Evolutionary conservation across 1,140 invertebrate genomes (phyloP).

Genomic region (Hormaphis cornu): DNA sequence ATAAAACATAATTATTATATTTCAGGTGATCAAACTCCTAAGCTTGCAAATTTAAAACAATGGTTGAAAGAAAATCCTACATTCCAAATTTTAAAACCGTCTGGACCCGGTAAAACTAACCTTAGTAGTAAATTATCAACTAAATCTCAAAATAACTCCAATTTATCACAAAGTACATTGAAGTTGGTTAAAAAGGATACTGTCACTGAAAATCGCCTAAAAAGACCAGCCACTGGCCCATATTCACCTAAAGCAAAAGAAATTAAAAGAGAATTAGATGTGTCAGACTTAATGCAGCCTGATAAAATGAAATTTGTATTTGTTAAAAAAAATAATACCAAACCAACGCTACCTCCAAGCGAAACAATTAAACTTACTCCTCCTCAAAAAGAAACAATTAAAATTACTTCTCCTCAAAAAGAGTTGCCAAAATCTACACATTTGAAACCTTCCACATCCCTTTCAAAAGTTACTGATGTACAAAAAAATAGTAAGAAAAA

Average conservation of each 20-base stretch:
- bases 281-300: constrained; percentile 33
- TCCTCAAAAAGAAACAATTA: not conserved
- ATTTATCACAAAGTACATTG: not conserved
- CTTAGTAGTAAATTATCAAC: not conserved
- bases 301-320: constrained; percentile 31
- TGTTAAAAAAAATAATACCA: constrained; percentile 32
- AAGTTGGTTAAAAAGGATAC: not conserved
- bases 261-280: constrained; percentile 36
- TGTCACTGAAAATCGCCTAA: constrained; percentile 20
- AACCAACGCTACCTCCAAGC: constrained; percentile 32
- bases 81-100: constrained; percentile 49
- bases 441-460: not conserved
- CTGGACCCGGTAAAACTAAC: constrained; percentile 13
- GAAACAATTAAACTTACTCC: not conserved
- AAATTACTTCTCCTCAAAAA: not conserved
- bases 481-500: constrained; percentile 35
- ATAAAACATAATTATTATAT: too few species aligned
- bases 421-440: not conserved
- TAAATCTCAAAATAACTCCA: not conserved
- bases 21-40: constrained; percentile 64
- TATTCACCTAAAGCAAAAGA: constrained; percentile 18
- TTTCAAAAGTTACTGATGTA: not conserved
- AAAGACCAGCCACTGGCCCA: constrained; percentile 32
- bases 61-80: constrained; percentile 81
- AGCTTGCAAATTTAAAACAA: constrained; percentile 60